Base-by-base conservation (phyloP, 2,113 vertebrate species). In the Scopus umbretta region DNA sequence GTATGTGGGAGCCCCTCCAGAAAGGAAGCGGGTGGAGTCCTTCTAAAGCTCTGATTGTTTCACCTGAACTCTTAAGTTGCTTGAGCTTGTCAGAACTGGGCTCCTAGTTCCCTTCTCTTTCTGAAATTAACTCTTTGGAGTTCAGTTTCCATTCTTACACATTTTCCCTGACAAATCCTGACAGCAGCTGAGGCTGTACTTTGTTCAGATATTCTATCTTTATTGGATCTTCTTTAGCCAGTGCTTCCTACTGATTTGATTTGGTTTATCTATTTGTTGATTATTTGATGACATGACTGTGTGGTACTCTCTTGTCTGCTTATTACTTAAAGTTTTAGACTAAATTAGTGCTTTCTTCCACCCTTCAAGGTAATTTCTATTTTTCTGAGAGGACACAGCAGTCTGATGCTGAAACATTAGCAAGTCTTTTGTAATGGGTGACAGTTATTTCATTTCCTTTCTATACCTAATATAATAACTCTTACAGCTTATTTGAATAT, bases 401-500 rank as follows among this genome's bases (percentile, higher is more conserved):
- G 42, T 71, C 56, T 80, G 32, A 8, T 90, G 36, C n/a, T 75
- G 76, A 91, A 90, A 89, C 43, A 84, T 80, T 86, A 91, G 10
- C n/a, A 58, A 84, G 36, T n/a, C 34, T 89, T 95, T 79, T 80
- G 61, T 92, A 86, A 86, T 65, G 68, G 65, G 42, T 72, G 83
- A 36, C 73, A 72, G 74, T 88, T 59, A 86, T n/a, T 95, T 83
- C 3, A 70, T 88, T 86, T 96, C 13, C 15, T 56, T 80, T 94
- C 72, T 87, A 52, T 84, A 79, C 49, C 43, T 61, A 79, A 81
- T 81, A 75, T 68, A 94, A 74, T 89, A 86, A 92, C 13, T 86
- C 56, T 86, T 71, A 74, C 7, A 86, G 65, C 61, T 84, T 81
- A 90, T 95, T 96, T 91, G 76, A 91, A 68, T 90, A 74, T 91